Evolutionary conservation across 2,888 invertebrate species (phyloP).

Genomic region (Ectemnius cavifrons): DNA sequence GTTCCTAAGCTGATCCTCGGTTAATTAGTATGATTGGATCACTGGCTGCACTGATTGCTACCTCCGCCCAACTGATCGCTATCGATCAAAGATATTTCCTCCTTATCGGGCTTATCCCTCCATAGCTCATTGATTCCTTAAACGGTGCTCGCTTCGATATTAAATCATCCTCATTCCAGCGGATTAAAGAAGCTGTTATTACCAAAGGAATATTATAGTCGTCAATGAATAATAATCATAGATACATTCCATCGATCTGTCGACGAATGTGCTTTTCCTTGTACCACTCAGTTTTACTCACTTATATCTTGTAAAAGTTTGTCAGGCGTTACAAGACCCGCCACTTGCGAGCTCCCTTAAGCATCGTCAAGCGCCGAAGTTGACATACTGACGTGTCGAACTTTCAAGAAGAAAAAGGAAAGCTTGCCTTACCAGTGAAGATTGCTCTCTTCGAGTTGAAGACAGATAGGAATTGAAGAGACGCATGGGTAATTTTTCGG

Average conservation of each 20-base stretch:
- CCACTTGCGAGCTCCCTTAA: slow-evolving; percentile 36
- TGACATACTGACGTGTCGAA: too few relatives aligned
- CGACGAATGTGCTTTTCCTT: too few relatives aligned
- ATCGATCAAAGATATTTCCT: slow-evolving; percentile 28
- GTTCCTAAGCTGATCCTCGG: slow-evolving; percentile 17
- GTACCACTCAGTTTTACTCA: too few relatives aligned
- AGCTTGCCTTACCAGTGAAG: background rate
- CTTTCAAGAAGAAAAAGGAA: slow-evolving; percentile 4
- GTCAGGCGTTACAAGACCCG: slow-evolving; percentile 18
- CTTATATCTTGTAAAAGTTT: slow-evolving; percentile 26
- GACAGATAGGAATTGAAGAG: too few relatives aligned
- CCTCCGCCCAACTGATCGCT: background rate
- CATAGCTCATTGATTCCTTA: slow-evolving; percentile 21
- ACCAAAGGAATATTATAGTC: too few relatives aligned
- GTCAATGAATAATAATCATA: too few relatives aligned
- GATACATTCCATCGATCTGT: too few relatives aligned
- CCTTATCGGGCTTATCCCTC: slow-evolving; percentile 26
- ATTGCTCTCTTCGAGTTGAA: too few relatives aligned
- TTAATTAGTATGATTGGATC: slow-evolving; percentile 49
- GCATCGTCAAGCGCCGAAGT: slow-evolving; percentile 41
- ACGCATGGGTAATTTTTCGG: too few relatives aligned
- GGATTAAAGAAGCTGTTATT: too few relatives aligned
- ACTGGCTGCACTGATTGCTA: slow-evolving; percentile 3
- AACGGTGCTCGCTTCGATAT: slow-evolving; percentile 5
- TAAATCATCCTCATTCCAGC: too few relatives aligned